phyloP scores from a whole-genome alignment of 2,113 vertebrate genomes.

The Pelodiscus sinensis region DNA sequence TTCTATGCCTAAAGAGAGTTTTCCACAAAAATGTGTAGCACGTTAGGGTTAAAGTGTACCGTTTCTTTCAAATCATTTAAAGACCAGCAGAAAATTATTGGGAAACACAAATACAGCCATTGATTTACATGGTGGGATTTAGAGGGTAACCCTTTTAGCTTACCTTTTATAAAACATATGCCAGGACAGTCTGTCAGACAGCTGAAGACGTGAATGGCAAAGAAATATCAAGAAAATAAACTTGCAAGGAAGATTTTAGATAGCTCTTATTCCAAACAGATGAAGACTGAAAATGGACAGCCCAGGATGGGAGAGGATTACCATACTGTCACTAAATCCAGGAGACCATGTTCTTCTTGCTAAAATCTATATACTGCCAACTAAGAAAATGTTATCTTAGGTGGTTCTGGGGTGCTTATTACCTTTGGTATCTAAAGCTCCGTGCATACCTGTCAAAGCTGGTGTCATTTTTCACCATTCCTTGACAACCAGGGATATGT shows the following conservation, averaged over 20 bases:
- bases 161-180: conserved; percentile 66
- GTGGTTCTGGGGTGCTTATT: neutral
- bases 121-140: conserved; percentile 66
- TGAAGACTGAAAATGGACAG: neutral
- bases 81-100: conserved; percentile 49
- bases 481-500: neutral
- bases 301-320: neutral
- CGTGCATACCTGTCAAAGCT: neutral
- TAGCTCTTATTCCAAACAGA: conserved; percentile 12
- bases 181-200: conserved; percentile 32
- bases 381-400: neutral
- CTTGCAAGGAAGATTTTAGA: conserved; percentile 39
- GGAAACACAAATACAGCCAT: conserved; percentile 49
- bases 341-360: neutral
- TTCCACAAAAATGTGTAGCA: conserved; percentile 28
- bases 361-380: neutral
- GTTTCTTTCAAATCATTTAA: conserved; percentile 43
- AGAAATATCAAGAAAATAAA: conserved; percentile 63
- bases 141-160: conserved; percentile 60
- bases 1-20: conserved; percentile 41
- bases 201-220: conserved; percentile 57
- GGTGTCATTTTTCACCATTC: neutral
- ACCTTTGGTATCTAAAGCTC: neutral
- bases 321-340: neutral
- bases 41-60: conserved; percentile 55